These are phyloP conservation scores for Acrocyrtus sp. DNA, from an alignment of 2,888 invertebrate species.

Conservation along the genomic window DNA sequence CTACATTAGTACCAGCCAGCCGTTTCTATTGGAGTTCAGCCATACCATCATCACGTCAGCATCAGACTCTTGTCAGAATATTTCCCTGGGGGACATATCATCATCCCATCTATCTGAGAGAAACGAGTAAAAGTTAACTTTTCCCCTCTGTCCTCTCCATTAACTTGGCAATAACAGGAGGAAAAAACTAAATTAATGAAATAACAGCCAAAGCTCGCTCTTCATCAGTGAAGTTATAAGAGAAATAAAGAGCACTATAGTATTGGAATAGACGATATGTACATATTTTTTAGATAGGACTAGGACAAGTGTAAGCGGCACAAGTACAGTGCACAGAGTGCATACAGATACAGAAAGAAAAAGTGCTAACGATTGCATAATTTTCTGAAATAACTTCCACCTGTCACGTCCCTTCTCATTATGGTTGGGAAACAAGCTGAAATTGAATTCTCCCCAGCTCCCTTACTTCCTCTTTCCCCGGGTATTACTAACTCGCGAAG, in stretches of 20 bases:
- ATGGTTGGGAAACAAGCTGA: background rate
- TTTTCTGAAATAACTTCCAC: background rate
- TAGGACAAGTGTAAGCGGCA: background rate
- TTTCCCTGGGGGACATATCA: slow-evolving; percentile 14
- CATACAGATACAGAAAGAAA: too few relatives aligned
- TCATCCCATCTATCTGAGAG: background rate
- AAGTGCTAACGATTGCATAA: background rate
- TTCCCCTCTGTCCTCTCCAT: slow-evolving; percentile 10
- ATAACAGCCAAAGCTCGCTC: background rate
- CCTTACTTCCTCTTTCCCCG: background rate
- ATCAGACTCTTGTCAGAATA: background rate
- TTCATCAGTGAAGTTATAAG: background rate
- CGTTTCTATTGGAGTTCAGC: too few relatives aligned
- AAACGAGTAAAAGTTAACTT: background rate
- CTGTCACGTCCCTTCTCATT: background rate
- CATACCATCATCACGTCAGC: too few relatives aligned
- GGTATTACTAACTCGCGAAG: too few relatives aligned
- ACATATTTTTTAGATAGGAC: background rate
- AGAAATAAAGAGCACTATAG: background rate
- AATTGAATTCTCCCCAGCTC: background rate
- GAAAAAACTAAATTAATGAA: slow-evolving; percentile 12
- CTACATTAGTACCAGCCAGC: too few relatives aligned
- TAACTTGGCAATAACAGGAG: slow-evolving; percentile 3
- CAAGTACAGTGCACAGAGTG: too few relatives aligned
- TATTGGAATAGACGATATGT: background rate